These are phyloP conservation scores for Chiloscyllium plagiosum DNA, from an alignment of 2,113 vertebrate genomes.

Conservation along the genomic window DNA sequence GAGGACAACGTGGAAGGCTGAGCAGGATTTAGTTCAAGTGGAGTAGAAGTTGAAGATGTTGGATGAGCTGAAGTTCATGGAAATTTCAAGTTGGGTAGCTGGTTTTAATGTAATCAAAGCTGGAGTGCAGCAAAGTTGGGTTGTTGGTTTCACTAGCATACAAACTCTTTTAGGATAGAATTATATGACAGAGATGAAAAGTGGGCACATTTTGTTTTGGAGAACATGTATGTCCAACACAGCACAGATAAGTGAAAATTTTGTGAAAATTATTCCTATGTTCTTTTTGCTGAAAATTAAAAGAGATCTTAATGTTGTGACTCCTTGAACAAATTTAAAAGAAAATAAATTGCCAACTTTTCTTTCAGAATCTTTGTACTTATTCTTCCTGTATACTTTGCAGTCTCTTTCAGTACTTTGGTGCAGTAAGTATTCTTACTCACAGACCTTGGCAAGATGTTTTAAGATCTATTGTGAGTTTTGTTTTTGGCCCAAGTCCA, in stretches of 20 bases:
- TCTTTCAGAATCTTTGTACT: background rate
- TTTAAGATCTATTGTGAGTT: slow-evolving; percentile 28
- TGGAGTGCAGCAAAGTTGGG: background rate
- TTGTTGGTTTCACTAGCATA: background rate
- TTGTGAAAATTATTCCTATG: background rate
- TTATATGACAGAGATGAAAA: background rate
- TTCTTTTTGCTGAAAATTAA: background rate
- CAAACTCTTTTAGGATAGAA: background rate
- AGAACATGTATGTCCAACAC: background rate
- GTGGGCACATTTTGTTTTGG: too few relatives aligned
- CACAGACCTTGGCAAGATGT: background rate
- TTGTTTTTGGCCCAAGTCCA: slow-evolving; percentile 23
- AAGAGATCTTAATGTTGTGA: background rate
- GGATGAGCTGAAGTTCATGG: background rate
- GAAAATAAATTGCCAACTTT: background rate
- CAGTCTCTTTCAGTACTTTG: background rate
- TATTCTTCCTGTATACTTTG: background rate
- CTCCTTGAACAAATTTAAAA: background rate
- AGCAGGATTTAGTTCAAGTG: background rate
- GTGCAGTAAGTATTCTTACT: slow-evolving; percentile 15
- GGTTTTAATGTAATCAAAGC: background rate
- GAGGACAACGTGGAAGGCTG: background rate
- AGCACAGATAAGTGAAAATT: background rate
- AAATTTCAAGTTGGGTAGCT: background rate
- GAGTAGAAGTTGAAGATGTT: background rate